Evolutionary conservation across 2,888 invertebrate species (phyloP).

Genomic region (Stictocephala bisonia): DNA sequence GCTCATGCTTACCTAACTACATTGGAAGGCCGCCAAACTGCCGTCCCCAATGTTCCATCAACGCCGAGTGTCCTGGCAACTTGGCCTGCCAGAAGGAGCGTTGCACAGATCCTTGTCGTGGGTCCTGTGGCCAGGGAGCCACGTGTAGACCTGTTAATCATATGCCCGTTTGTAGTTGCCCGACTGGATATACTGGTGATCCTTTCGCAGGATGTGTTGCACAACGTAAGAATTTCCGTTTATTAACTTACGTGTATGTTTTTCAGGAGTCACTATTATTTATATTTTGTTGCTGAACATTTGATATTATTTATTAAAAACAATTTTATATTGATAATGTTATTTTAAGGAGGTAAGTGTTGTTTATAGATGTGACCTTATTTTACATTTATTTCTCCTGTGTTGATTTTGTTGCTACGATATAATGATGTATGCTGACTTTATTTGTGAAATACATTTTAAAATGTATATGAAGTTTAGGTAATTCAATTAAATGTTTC

Average conservation of each 20-base stretch:
- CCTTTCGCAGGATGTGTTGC: slow-evolving; percentile 69
- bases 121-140: slow-evolving; percentile 76
- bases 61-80: slow-evolving; percentile 68
- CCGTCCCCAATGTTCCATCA: slow-evolving; percentile 65
- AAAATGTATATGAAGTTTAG: too few species aligned
- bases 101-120: slow-evolving; percentile 73
- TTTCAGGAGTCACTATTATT: too few species aligned
- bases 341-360: too few species aligned
- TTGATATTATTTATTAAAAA: too few species aligned
- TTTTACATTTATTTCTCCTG: too few species aligned
- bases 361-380: too few species aligned
- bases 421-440: too few species aligned
- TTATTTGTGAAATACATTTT: too few species aligned
- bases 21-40: slow-evolving; percentile 63
- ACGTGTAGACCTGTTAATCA: slow-evolving; percentile 71
- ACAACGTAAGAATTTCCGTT: slow-evolving; percentile 60
- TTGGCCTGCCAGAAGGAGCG: slow-evolving; percentile 68
- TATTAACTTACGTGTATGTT: too few species aligned
- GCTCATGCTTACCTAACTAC: slow-evolving; percentile 63
- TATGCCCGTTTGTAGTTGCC: slow-evolving; percentile 73
- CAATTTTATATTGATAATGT: too few species aligned
- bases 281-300: too few species aligned
- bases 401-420: too few species aligned
- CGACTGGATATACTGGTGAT: slow-evolving; percentile 71
- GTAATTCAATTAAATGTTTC: background rate